Conservation (phyloP, 2,113 vertebrate species). For the Alectura lathami region DNA sequence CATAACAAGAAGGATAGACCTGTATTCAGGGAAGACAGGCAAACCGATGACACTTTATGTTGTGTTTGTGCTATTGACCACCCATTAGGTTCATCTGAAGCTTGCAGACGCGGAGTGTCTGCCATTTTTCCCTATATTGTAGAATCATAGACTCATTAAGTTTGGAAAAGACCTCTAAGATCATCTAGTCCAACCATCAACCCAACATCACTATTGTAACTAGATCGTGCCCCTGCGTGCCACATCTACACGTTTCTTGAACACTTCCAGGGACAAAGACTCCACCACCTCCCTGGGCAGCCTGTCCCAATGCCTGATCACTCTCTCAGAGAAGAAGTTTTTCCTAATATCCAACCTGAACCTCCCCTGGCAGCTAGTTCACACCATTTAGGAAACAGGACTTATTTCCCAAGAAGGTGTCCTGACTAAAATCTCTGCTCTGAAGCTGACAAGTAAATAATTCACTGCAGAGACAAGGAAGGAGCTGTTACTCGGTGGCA, state of each 20-base stretch:
- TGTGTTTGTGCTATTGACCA: neutral
- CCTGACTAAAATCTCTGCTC: neutral
- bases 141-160: too few relatives aligned
- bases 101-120: neutral
- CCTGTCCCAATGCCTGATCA: too few relatives aligned
- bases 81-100: neutral
- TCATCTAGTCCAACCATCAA: too few relatives aligned
- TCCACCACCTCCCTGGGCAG: too few relatives aligned
- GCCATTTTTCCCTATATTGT: neutral
- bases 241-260: too few relatives aligned
- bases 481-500: neutral
- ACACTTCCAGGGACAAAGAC: too few relatives aligned
- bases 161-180: too few relatives aligned
- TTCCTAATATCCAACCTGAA: too few relatives aligned
- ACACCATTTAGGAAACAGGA: neutral
- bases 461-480: neutral
- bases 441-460: neutral
- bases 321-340: too few relatives aligned
- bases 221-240: too few relatives aligned
- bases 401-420: neutral
- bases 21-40: neutral
- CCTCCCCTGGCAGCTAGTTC: too few relatives aligned
- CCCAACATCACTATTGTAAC: too few relatives aligned
- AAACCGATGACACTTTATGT: neutral
- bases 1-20: neutral